Evolutionary conservation across 2,888 invertebrate genomes (phyloP).

Genomic region (Lasioglossum malachurum): DNA sequence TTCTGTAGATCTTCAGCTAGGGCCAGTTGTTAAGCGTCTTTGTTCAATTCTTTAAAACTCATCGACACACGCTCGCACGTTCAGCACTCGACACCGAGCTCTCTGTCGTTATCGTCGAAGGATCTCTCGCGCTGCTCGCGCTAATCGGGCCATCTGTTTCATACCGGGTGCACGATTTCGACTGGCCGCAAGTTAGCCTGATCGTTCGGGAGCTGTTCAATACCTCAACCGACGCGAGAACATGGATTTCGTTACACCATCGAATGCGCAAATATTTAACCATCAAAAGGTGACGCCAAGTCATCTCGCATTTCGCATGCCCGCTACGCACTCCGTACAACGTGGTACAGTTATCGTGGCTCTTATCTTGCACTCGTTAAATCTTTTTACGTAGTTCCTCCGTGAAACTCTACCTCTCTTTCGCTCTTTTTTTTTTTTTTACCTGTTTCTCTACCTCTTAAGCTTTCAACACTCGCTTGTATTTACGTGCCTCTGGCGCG

Average conservation of each 20-base stretch:
- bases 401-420: constrained; percentile 60
- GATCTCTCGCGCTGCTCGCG: neutral
- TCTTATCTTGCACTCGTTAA: neutral
- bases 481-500: neutral
- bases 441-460: constrained; percentile 41
- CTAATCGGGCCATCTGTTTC: neutral
- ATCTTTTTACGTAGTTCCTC: constrained; percentile 37
- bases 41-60: neutral
- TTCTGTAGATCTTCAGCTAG: constrained; percentile 12
- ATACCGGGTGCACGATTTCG: neutral
- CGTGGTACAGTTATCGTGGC: constrained; percentile 3
- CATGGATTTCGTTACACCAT: neutral
- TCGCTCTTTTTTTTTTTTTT: constrained; percentile 24
- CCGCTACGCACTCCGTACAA: constrained; percentile 7
- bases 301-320: neutral
- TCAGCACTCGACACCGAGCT: neutral
- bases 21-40: constrained; percentile 28
- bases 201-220: neutral
- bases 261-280: neutral
- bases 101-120: neutral
- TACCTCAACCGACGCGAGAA: constrained; percentile 6
- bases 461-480: neutral
- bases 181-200: neutral
- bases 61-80: neutral
- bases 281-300: neutral